These are phyloP conservation scores for Chloropsis hardwickii DNA, from an alignment of 2,113 vertebrate species.

Conservation along the genomic window DNA sequence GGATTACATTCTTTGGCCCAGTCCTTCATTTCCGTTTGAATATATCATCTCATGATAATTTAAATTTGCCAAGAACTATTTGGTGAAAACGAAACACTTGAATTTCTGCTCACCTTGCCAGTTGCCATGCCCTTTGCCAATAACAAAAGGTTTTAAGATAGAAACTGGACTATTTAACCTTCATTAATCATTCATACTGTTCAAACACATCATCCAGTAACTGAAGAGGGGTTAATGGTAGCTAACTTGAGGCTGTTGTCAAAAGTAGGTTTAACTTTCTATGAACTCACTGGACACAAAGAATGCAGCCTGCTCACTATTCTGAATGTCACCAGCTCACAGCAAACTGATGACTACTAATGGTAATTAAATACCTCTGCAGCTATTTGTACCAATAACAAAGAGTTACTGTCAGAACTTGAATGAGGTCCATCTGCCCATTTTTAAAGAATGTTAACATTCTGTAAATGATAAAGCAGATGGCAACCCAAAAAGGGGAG, in stretches of 20 bases:
- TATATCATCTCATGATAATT: background rate
- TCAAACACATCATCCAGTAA: constrained; percentile 84
- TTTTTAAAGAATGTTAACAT: constrained; percentile 78
- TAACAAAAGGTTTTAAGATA: constrained; percentile 84
- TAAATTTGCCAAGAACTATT: constrained; percentile 41
- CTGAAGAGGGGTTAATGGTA: constrained; percentile 85
- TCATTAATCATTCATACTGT: constrained; percentile 92
- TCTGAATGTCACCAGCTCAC: constrained; percentile 80
- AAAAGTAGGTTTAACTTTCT: constrained; percentile 89
- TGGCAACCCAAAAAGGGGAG: constrained; percentile 63
- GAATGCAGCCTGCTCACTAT: constrained; percentile 81
- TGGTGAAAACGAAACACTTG: constrained; percentile 57
- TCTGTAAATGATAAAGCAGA: constrained; percentile 76
- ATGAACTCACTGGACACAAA: constrained; percentile 85
- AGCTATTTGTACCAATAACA: constrained; percentile 84
- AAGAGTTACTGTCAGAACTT: constrained; percentile 83
- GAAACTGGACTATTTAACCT: constrained; percentile 85
- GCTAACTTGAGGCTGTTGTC: constrained; percentile 81
- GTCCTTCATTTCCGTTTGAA: background rate
- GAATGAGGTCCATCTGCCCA: constrained; percentile 79
- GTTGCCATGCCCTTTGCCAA: constrained; percentile 68
- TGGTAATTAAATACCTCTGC: constrained; percentile 87
- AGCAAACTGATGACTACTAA: constrained; percentile 82
- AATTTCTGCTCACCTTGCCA: constrained; percentile 68
- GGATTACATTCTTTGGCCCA: background rate